Evolutionary conservation across 2,797 vertebrate genomes (phyloP).

Genomic region (Simalia tracyae): DNA sequence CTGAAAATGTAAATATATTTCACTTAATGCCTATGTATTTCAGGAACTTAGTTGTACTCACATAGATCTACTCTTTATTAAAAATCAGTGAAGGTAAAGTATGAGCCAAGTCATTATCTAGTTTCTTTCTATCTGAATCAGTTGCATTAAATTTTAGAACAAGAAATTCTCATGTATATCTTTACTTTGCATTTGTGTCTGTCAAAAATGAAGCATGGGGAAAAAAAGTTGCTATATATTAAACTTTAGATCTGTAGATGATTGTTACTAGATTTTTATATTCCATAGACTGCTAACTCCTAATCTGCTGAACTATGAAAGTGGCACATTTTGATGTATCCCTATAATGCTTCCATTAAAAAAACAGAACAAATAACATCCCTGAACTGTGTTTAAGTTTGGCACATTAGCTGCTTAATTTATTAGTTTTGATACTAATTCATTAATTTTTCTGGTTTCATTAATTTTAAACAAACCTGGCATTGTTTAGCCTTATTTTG

Average conservation of each 20-base stretch:
- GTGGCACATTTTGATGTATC: constrained; percentile 40
- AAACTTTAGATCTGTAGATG: constrained; percentile 14
- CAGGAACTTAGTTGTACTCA: not conserved
- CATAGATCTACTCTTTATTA: constrained; percentile 32
- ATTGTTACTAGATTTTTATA: constrained; percentile 48
- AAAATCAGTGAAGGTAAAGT: constrained; percentile 32
- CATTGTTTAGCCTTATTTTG: constrained; percentile 77
- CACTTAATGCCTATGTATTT: constrained; percentile 42
- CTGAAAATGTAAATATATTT: constrained; percentile 45
- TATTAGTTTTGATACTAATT: constrained; percentile 46
- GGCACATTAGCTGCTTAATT: constrained; percentile 54
- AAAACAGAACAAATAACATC: not conserved
- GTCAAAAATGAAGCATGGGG: not conserved
- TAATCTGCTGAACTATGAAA: not conserved
- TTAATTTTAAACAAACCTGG: constrained; percentile 75
- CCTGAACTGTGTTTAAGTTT: constrained; percentile 45
- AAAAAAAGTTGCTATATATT: not conserved
- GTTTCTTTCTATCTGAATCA: not conserved
- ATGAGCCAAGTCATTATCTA: not conserved
- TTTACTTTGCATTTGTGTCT: not conserved
- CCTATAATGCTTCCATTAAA: not conserved
- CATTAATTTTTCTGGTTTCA: constrained; percentile 60
- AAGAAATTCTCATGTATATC: not conserved
- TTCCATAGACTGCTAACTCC: constrained; percentile 55
- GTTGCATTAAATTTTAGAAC: not conserved